Evolutionary conservation across 1,140 invertebrate genomes (phyloP).

Genomic region (Drosophila serrata): DNA sequence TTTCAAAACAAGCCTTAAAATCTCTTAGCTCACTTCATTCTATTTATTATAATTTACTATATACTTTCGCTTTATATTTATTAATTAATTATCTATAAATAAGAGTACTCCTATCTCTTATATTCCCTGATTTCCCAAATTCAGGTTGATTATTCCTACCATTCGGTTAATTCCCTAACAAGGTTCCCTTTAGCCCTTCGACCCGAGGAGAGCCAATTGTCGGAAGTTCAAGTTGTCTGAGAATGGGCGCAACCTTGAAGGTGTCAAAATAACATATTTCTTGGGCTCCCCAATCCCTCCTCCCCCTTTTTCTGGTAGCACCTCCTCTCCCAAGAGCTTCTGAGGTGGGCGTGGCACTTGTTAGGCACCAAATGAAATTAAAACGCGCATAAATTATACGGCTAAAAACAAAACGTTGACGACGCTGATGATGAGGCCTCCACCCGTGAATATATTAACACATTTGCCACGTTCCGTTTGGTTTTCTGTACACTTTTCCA

Average conservation of each 20-base stretch:
- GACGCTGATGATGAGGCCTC: conserved; percentile 37
- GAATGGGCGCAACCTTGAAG: conserved; percentile 74
- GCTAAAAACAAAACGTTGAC: conserved; percentile 51
- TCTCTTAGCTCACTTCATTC: too few species aligned
- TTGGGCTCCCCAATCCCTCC: not conserved
- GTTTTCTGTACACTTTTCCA: conserved; percentile 26
- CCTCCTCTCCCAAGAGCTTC: conserved; percentile 10
- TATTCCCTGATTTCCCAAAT: not conserved
- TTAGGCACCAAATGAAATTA: conserved; percentile 80
- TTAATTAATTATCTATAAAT: not conserved
- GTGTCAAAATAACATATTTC: conserved; percentile 83
- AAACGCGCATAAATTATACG: conserved; percentile 81
- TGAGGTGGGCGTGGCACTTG: conserved; percentile 66
- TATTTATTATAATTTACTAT: not conserved
- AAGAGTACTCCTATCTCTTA: not conserved
- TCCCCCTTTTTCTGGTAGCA: not conserved
- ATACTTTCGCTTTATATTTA: not conserved
- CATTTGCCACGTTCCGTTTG: conserved; percentile 57
- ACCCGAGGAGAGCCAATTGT: conserved; percentile 18
- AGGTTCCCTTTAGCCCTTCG: conserved; percentile 1
- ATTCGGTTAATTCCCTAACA: conserved; percentile 23
- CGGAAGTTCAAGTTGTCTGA: conserved; percentile 27
- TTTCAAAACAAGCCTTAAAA: not conserved
- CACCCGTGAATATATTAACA: conserved; percentile 77
- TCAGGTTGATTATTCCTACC: conserved; percentile 11